Evolutionary conservation across 2,888 invertebrate genomes (phyloP), one percentile per base, ranked within the genome.

Genomic region (Callinectes sapidus): DNA sequence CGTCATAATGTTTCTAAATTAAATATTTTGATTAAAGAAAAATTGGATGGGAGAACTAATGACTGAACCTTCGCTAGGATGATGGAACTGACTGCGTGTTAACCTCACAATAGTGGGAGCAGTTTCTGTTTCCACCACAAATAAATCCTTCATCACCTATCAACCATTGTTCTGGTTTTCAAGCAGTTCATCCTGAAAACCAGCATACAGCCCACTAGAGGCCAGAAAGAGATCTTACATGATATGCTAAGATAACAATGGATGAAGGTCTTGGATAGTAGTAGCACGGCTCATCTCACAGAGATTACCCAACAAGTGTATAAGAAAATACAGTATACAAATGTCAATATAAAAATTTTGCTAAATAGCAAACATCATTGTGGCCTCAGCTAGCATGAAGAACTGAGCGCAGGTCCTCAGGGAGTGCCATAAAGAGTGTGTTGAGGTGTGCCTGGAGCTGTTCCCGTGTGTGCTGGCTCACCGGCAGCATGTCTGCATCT

Each of bases 331-430:
- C 35, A 35, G 13, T 35, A 81, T 81, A 81, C 35, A 81, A 35
- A 81, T 35, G 81, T 81, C 35, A 35, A 6, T 81, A 81, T 18
- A 81, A 81, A 81, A 14, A 81, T 35, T 32, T 81, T 35, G 35
- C 35, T 81, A 16, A 81, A 13, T 35, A 81, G 35, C 35, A 35
- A 28, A 18, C 48, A 85, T 55, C 48, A 35, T 86, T 32, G 61
- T 55, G 54, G 42, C 90, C 91, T 94, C 93, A 93, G 89, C 91
- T 90, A 28, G 90, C 90, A 42, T 93, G 89, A 18, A 95, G 92
- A 2, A 95, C 94, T 32, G 94, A 91, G 23, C 94, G 91, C 16
- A 95, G 89, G 88, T 95, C 94, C n/a, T 94, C 94, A 8, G 94
- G 94, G 42, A 95, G 88, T 13, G 94, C 90, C 61, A 90, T 89